Percentiles rank a stretch among this genome's conserved stretches.
phyloP scores from a whole-genome alignment of 2,888 invertebrate genomes.

The Ptilodon capucinus region DNA sequence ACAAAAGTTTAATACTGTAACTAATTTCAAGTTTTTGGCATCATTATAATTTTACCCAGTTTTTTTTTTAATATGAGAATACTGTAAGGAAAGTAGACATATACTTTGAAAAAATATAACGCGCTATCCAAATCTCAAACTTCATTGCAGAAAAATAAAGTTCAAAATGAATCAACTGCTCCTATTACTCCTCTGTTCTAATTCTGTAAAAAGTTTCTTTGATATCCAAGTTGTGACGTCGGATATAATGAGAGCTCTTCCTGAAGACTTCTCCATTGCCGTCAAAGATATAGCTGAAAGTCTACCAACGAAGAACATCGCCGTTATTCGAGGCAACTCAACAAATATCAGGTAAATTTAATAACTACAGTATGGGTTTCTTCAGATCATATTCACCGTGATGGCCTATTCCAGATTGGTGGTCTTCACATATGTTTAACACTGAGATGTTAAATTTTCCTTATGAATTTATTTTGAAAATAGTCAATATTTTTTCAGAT shows the following conservation, averaged over 20 bases:
- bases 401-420: too few relatives aligned
- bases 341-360: slow-evolving; percentile 60
- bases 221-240: slow-evolving; percentile 58
- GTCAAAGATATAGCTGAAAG: slow-evolving; percentile 70
- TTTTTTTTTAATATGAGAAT: not conserved
- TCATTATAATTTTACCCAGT: not conserved
- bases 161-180: slow-evolving; percentile 22
- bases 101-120: too few relatives aligned
- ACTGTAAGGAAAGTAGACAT: too few relatives aligned
- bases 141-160: slow-evolving; percentile 3
- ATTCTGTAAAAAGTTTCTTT: slow-evolving; percentile 43
- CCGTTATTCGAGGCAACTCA: slow-evolving; percentile 68
- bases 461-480: too few relatives aligned
- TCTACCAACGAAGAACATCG: slow-evolving; percentile 59
- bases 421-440: too few relatives aligned
- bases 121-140: too few relatives aligned
- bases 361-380: not conserved
- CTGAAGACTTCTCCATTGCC: slow-evolving; percentile 61
- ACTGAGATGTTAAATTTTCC: too few relatives aligned
- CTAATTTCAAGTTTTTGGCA: not conserved
- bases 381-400: too few relatives aligned
- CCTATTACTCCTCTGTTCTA: slow-evolving; percentile 21
- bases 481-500: slow-evolving; percentile 40
- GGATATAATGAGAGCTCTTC: slow-evolving; percentile 49
- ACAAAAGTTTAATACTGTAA: too few relatives aligned